These are phyloP conservation scores for Crocodylus rhombifer DNA, from an alignment of 2,797 vertebrate species.

Conservation along the genomic window DNA sequence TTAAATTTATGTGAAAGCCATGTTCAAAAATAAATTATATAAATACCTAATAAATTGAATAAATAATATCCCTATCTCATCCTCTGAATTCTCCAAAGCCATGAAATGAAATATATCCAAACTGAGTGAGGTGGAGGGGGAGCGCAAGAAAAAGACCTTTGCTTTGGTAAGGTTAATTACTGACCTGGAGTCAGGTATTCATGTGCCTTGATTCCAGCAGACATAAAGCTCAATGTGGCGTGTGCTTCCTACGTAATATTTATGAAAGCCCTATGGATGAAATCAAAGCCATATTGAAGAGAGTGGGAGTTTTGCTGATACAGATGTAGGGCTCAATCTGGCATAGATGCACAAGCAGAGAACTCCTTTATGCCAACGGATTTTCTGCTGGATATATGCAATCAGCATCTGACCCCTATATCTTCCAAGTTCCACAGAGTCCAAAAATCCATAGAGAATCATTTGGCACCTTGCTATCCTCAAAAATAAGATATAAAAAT, in stretches of 20 bases:
- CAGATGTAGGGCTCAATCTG: accelerated
- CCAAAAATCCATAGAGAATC: not conserved
- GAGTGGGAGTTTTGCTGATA: not conserved
- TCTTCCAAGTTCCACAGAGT: not conserved
- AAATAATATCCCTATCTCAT: not conserved
- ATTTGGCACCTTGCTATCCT: not conserved
- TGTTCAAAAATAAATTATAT: not conserved
- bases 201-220: not conserved
- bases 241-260: not conserved
- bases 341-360: not conserved
- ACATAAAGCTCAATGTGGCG: not conserved
- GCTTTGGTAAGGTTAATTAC: not conserved
- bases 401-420: not conserved
- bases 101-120: not conserved
- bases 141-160: not conserved
- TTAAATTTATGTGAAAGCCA: not conserved
- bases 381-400: not conserved
- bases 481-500: not conserved
- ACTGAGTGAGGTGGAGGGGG: not conserved
- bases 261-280: not conserved
- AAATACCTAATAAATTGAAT: not conserved
- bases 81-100: not conserved
- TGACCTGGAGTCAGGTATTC: not conserved
- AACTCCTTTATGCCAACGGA: not conserved
- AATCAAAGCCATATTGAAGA: not conserved